These are phyloP conservation scores for Priocnemis perturbator DNA, from an alignment of 2,888 invertebrate genomes.

Conservation along the genomic window DNA sequence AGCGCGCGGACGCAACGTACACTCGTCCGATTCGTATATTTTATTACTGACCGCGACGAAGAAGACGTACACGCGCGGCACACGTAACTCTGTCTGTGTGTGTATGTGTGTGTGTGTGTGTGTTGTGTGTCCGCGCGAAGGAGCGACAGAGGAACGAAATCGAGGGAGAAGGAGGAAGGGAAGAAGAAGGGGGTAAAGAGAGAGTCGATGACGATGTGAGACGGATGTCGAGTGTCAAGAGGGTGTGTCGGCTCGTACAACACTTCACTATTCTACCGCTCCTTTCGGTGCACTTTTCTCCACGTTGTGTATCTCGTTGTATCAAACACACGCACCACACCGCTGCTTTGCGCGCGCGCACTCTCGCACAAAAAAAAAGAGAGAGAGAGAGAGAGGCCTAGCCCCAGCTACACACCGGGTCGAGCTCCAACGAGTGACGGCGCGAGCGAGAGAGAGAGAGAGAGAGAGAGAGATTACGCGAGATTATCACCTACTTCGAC, in stretches of 20 bases:
- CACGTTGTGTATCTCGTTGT: constrained; percentile 36
- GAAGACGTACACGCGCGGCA: not conserved
- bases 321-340: constrained; percentile 49
- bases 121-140: not conserved
- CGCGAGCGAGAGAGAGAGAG: constrained; percentile 13
- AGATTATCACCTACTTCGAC: constrained; percentile 49
- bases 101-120: too few species aligned
- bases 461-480: constrained; percentile 36
- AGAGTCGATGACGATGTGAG: constrained; percentile 57
- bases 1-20: too few species aligned
- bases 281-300: constrained; percentile 41
- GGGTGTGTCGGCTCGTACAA: constrained; percentile 63
- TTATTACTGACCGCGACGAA: too few species aligned
- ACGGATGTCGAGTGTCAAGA: constrained; percentile 67
- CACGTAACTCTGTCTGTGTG: not conserved
- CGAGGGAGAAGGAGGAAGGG: constrained; percentile 23
- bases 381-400: constrained; percentile 34
- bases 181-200: constrained; percentile 44
- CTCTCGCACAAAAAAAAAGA: not conserved
- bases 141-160: constrained; percentile 16
- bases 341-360: constrained; percentile 16
- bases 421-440: constrained; percentile 36
- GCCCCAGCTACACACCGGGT: constrained; percentile 44
- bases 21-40: too few species aligned
- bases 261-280: constrained; percentile 53